Evolutionary conservation across 2,888 invertebrate genomes (phyloP).

Genomic region (Caenorhabditis becei): DNA sequence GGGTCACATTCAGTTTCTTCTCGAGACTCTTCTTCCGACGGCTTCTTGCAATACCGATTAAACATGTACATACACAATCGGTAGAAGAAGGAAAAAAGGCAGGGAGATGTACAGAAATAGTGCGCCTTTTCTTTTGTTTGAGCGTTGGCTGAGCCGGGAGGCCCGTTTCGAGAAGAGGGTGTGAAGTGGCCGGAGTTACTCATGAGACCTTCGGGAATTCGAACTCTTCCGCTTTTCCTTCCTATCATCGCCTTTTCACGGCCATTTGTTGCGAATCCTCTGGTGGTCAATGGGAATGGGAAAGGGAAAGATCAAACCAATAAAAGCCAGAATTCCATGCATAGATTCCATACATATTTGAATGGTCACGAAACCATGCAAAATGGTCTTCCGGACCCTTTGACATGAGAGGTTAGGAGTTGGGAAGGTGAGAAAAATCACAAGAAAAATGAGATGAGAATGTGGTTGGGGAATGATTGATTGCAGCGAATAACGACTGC

Average conservation of each 20-base stretch:
- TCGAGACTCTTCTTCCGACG: slow-evolving; percentile 23
- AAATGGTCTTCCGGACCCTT: background rate
- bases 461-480: background rate
- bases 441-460: too few species aligned
- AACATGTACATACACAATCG: slow-evolving; percentile 60
- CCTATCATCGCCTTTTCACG: slow-evolving; percentile 31
- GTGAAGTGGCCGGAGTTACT: slow-evolving; percentile 30
- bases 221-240: background rate
- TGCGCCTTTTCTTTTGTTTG: slow-evolving; percentile 36
- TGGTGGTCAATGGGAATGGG: background rate
- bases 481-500: background rate
- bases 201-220: slow-evolving; percentile 53
- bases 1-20: slow-evolving; percentile 50
- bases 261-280: background rate
- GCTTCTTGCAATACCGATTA: slow-evolving; percentile 47
- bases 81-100: slow-evolving; percentile 24
- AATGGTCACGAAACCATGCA: slow-evolving; percentile 11
- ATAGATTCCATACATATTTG: slow-evolving; percentile 40
- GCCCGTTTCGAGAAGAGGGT: slow-evolving; percentile 11
- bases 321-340: slow-evolving; percentile 42
- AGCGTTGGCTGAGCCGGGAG: slow-evolving; percentile 11
- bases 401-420: background rate
- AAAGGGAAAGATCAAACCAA: slow-evolving; percentile 1
- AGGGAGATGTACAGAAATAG: slow-evolving; percentile 42
- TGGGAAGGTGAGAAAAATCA: slow-evolving; percentile 12